These are phyloP conservation scores for Tridacna crocea DNA, from an alignment of 2,888 invertebrate genomes.

Conservation along the genomic window DNA sequence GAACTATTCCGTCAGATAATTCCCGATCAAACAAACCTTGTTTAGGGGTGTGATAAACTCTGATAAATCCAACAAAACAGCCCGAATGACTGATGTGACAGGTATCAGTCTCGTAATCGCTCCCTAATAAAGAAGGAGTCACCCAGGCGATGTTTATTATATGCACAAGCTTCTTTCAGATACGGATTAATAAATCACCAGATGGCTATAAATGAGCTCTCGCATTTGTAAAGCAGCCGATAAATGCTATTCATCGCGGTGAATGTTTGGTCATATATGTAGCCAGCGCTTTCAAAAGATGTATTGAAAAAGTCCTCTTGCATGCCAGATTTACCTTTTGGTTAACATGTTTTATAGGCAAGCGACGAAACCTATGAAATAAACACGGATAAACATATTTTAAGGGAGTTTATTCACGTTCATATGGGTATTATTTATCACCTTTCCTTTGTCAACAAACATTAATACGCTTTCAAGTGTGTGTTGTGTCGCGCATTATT, in stretches of 20 bases:
- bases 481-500: background rate
- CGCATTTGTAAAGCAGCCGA: slow-evolving; percentile 24
- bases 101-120: background rate
- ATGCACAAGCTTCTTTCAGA: slow-evolving; percentile 11
- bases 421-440: background rate
- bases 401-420: slow-evolving; percentile 1
- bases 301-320: slow-evolving; percentile 11
- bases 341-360: slow-evolving; percentile 12
- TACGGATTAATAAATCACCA: slow-evolving; percentile 25
- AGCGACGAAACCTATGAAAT: background rate
- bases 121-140: background rate
- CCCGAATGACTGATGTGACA: background rate
- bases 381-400: background rate
- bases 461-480: background rate
- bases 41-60: too few relatives aligned
- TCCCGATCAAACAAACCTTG: too few relatives aligned
- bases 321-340: slow-evolving; percentile 15
- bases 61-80: too few relatives aligned
- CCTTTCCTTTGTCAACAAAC: background rate
- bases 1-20: too few relatives aligned
- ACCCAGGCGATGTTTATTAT: slow-evolving; percentile 10
- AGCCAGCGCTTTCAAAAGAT: slow-evolving; percentile 13
- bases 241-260: slow-evolving; percentile 18
- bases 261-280: slow-evolving; percentile 25
- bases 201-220: slow-evolving; percentile 24